Conservation (phyloP, 2,888 invertebrate species). For the Ariolimax columbianus region DNA sequence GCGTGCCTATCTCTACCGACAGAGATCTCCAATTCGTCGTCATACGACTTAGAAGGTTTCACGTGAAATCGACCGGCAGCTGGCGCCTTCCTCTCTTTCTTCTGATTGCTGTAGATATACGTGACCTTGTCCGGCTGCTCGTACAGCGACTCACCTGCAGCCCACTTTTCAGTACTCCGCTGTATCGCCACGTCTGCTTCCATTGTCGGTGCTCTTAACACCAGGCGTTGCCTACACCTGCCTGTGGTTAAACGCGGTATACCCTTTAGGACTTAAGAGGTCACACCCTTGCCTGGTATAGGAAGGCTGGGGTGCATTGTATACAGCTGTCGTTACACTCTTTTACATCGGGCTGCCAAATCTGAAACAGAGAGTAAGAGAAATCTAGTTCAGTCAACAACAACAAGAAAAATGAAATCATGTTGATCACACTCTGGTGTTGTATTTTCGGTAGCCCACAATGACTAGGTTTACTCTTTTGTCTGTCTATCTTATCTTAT, state of each 20-base stretch:
- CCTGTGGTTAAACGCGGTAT: background rate
- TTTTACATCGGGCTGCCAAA: too few relatives aligned
- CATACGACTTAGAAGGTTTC: constrained; percentile 43
- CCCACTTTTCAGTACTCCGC: constrained; percentile 32
- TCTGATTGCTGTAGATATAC: constrained; percentile 29
- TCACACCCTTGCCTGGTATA: background rate
- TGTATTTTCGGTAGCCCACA: too few relatives aligned
- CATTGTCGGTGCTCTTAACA: background rate
- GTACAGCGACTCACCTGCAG: constrained; percentile 20
- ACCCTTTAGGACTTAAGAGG: background rate
- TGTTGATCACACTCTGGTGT: too few relatives aligned
- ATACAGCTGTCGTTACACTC: too few relatives aligned
- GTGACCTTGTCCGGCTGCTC: constrained; percentile 31
- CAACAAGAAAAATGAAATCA: too few relatives aligned
- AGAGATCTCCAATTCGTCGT: constrained; percentile 40
- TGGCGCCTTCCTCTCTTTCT: background rate
- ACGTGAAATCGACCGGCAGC: background rate
- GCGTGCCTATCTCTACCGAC: constrained; percentile 1
- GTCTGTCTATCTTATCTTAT: too few relatives aligned
- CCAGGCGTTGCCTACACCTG: background rate
- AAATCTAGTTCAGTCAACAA: too few relatives aligned
- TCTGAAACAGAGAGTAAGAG: too few relatives aligned
- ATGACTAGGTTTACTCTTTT: too few relatives aligned
- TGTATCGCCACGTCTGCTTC: constrained; percentile 44
- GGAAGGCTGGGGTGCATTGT: background rate